Evolutionary conservation across 2,888 invertebrate species (phyloP), one percentile per base, ranked within the genome.

Genomic region (Unio delphinus): DNA sequence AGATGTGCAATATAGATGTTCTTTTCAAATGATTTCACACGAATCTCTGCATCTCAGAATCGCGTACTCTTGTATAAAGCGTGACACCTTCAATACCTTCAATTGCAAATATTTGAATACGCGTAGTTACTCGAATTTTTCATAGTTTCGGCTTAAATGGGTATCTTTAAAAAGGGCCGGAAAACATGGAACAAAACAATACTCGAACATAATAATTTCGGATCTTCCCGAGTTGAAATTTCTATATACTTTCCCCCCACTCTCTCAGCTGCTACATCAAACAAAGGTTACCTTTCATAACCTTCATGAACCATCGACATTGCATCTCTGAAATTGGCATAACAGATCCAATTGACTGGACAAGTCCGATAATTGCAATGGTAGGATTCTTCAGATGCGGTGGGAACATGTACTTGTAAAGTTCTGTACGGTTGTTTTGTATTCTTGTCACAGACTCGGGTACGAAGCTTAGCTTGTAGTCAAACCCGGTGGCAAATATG

Each of bases 261-360:
- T 67, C 64, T 65, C 62, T 68, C 66, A 59, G 64, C 64, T 63
- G 65, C 55, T 57, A 0, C 63, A 77, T 79, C 8, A 18, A 18
- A 59, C 20, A 18, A 45, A 45, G 54, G 70, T 69, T 73, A 87
- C 88, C 88, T 71, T 82, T 83, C 7, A 87, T 60, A 4, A 88
- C 72, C 30, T 79, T 70, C 2, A 84, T 78, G 66, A 75, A 85
- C 88, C 88, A 88, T 64, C 88, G 75, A 60, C 82, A 75, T 73
- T 91, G 91, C 72, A 91, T 88, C 77, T 91, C 91, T 0, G 90
- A 82, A 55, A 91, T 89, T 4, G 91, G 91, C 80, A 90, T 89
- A 15, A 91, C 88, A 18, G 90, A 88, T 0, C 91, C 91, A 61
- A 90, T 89, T 6, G 90, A 89, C 70, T 91, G 91, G 55, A 91